These are phyloP conservation scores for Euspilapteryx auroguttella DNA, from an alignment of 2,888 invertebrate genomes.

Conservation along the genomic window DNA sequence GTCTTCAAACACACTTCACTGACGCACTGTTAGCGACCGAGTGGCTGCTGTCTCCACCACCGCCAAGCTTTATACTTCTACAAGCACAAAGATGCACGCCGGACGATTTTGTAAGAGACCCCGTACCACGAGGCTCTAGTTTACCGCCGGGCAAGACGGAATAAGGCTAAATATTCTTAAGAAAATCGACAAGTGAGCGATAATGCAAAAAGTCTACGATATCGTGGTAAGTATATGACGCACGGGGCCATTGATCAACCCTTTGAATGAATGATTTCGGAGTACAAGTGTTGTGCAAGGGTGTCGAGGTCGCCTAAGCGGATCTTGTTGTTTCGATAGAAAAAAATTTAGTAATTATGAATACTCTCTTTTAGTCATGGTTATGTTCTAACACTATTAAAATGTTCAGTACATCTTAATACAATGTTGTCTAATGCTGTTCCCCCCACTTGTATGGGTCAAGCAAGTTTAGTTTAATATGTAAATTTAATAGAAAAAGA, in stretches of 20 bases:
- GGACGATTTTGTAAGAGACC: constrained; percentile 53
- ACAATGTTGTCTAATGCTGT: too few relatives aligned
- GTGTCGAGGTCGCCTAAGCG: constrained; percentile 37
- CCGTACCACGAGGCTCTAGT: constrained; percentile 27
- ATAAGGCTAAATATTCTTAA: constrained; percentile 9
- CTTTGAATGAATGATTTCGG: constrained; percentile 34
- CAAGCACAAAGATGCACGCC: constrained; percentile 47
- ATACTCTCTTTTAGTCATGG: too few relatives aligned
- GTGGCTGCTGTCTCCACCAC: constrained; percentile 44
- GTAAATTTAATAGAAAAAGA: too few relatives aligned
- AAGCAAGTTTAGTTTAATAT: too few relatives aligned
- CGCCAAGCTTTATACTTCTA: constrained; percentile 52
- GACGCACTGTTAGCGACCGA: constrained; percentile 49
- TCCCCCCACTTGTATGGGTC: too few relatives aligned
- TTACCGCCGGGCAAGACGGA: too few relatives aligned
- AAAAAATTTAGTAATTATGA: too few relatives aligned
- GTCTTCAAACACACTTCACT: constrained; percentile 36
- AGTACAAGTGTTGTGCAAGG: constrained; percentile 43
- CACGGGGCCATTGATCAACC: constrained; percentile 45
- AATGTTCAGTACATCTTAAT: too few relatives aligned
- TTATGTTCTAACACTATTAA: too few relatives aligned
- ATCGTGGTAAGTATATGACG: constrained; percentile 37
- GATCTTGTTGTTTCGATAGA: too few relatives aligned
- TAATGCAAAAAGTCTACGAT: too few relatives aligned
- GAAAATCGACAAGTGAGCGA: neutral